Evolutionary conservation across 1,140 invertebrate species (phyloP), one percentile per base, ranked within the genome.

Genomic region (Panagrolaimus sp.): DNA sequence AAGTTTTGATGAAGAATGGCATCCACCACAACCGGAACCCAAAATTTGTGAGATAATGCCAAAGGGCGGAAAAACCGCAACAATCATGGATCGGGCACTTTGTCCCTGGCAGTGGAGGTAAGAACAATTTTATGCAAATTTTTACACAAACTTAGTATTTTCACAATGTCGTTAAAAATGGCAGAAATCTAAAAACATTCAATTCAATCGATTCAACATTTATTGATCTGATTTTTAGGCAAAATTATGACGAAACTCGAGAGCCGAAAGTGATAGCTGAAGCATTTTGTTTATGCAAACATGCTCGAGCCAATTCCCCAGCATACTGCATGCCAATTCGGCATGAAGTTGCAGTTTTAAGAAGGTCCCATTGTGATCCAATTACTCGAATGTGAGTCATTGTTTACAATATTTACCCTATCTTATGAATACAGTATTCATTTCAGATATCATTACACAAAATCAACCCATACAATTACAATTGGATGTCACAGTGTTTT

Each of bases 241-340:
- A 58, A 58, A 21, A n/a, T n/a, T 28, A 58, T 26, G 71, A 71
- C 26, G 71, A 71, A 15, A 10, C 64, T 38, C 52, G 71, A 6
- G 71, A 71, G 17, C 71, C 71, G 2, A 71, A 71, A 71, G 38
- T 63, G 12, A 7, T 71, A n/a, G 44, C 69, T 21, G 71, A 71
- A 71, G 71, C 71, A 2, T 71, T 71, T 63, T 71, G 71, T 15
- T 47, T 71, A 43, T 71, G 71, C 44, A 43, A 68, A n/a, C 47
- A 64, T 21, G 63, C 69, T 17, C 69, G 71, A 12, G 69, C 70
- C 9, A 43, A 26, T 63, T 64, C 65, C 3, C 52, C 70, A 3
- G 47, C 71, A 15, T 71, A 46, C 21, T 71, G 71, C 17, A 62
- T 71, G 71, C 70, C 70, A 17, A 71, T 71, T 48, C 52, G 69